Percentiles rank a stretch among this genome's conserved stretches.
phyloP scores from a whole-genome alignment of 2,888 invertebrate genomes.

The Caenorhabditis becei region DNA sequence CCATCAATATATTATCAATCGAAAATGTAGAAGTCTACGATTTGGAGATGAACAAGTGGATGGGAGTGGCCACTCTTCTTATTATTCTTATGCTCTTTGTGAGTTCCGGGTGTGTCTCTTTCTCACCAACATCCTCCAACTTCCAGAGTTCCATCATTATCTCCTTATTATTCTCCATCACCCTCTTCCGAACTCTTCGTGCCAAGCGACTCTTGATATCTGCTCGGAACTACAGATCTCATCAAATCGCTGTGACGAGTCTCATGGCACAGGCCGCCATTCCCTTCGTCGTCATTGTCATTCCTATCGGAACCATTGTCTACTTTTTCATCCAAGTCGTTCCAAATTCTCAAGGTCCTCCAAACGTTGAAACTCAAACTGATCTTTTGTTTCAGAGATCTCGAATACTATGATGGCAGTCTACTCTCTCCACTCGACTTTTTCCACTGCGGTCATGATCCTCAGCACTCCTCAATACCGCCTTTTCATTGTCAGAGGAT shows the following conservation, averaged over 20 bases:
- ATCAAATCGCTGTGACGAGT: slow-evolving; percentile 52
- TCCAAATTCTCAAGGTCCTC: slow-evolving; percentile 29
- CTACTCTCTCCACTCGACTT: slow-evolving; percentile 42
- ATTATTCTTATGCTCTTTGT: slow-evolving; percentile 25
- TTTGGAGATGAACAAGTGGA: slow-evolving; percentile 29
- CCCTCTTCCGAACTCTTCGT: slow-evolving; percentile 33
- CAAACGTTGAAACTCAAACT: no score
- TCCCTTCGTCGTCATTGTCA: slow-evolving; percentile 36
- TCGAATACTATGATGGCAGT: slow-evolving; percentile 47
- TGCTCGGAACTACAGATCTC: slow-evolving; percentile 29
- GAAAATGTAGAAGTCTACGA: slow-evolving; percentile 40
- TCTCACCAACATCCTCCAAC: not conserved
- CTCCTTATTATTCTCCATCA: slow-evolving; percentile 34
- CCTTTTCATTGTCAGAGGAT: slow-evolving; percentile 18
- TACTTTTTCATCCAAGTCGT: slow-evolving; percentile 38
- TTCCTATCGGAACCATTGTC: slow-evolving; percentile 33
- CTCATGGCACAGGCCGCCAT: slow-evolving; percentile 50
- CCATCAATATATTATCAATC: slow-evolving; percentile 21
- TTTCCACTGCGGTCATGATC: slow-evolving; percentile 53
- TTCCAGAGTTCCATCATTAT: slow-evolving; percentile 52
- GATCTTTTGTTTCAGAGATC: slow-evolving; percentile 10
- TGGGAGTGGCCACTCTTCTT: slow-evolving; percentile 16
- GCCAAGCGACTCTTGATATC: slow-evolving; percentile 18
- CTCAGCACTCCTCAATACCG: slow-evolving; percentile 55
- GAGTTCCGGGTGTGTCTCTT: not conserved